Evolutionary conservation across 2,888 invertebrate genomes (phyloP).

Genomic region (Caradrina kadenii): DNA sequence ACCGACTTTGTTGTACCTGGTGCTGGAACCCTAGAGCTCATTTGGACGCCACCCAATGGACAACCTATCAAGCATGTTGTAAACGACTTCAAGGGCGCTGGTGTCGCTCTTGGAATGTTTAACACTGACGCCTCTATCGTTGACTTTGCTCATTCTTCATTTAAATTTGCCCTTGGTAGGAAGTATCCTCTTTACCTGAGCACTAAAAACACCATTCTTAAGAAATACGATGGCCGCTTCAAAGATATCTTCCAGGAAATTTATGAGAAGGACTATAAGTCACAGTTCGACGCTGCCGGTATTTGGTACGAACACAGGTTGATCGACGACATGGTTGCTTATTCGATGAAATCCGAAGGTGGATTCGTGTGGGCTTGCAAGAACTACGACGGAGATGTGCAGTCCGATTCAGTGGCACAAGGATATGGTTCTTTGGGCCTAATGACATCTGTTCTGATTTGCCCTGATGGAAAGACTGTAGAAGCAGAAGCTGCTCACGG

Average conservation of each 20-base stretch:
- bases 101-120: constrained; percentile 98
- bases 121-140: constrained; percentile 98
- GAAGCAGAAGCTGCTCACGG: constrained; percentile 99
- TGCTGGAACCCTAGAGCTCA: constrained; percentile 96
- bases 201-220: constrained; percentile 99
- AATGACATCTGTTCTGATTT: constrained; percentile 99
- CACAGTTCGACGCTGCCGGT: constrained; percentile 94
- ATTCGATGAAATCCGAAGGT: constrained; percentile 99
- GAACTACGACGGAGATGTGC: constrained; percentile 99
- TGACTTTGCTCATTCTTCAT: constrained; percentile 98
- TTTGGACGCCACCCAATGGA: constrained; percentile 93
- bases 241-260: constrained; percentile 99
- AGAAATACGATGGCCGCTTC: constrained; percentile 98
- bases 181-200: constrained; percentile 97
- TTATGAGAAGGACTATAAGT: constrained; percentile 96
- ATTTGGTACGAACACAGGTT: constrained; percentile 99
- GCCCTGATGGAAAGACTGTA: constrained; percentile 99
- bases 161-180: constrained; percentile 96
- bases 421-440: constrained; percentile 98
- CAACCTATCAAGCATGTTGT: constrained; percentile 93
- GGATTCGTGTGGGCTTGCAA: constrained; percentile 99
- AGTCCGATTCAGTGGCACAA: constrained; percentile 99
- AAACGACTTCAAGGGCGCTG: constrained; percentile 96
- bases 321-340: constrained; percentile 99
- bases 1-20: constrained; percentile 99